Evolutionary conservation across 1,140 invertebrate species (phyloP), one percentile per base, ranked within the genome.

Genomic region (Cyphomyrmex costatus): DNA sequence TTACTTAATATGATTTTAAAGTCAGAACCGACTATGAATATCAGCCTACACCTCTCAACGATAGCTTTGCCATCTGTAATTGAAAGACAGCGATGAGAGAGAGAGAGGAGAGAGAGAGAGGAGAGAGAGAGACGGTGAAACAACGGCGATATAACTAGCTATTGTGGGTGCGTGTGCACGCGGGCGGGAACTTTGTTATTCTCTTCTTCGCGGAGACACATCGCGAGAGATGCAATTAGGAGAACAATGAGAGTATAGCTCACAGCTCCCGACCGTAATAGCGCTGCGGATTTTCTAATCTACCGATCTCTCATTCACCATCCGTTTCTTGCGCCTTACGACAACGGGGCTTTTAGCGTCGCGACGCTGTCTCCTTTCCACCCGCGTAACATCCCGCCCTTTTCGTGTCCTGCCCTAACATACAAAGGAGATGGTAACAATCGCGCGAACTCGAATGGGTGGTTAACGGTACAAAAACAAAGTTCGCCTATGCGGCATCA

Each of bases 381-480:
- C 2, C 21, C 30, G 16, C 12, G 49, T 8, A 24, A 56, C 51
- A 74, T 42, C 27, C 42, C 76, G 65, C 65, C 51, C 12, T 71
- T 82, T 24, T 60, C 68, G 36, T 74, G 68, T 83, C 5, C 21
- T 12, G 30, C 14, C 5, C 16, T 30, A 51, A 42, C 36, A 8
- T 0, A 16, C 36, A 3, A 49, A 78, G 19, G 10, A 19, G 21
- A 24, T 19, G 46, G 53, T 76, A 89, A 86, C 83, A 49, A 79
- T 88, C 79, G 51, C 36, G 42, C 16, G 7, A 19, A 51, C 16
- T 53, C 12, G 6, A 56, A 74, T 86, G 78, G 68, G 74, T 49
- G 71, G 46, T 33, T 73, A 88, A 88, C 87, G 70, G 83, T 82
- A 86, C 49, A 8, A 19, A 60, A 21, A 60, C 12, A 14, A 16